phyloP scores from a whole-genome alignment of 2,888 invertebrate species.

The Drosophila monieri region DNA sequence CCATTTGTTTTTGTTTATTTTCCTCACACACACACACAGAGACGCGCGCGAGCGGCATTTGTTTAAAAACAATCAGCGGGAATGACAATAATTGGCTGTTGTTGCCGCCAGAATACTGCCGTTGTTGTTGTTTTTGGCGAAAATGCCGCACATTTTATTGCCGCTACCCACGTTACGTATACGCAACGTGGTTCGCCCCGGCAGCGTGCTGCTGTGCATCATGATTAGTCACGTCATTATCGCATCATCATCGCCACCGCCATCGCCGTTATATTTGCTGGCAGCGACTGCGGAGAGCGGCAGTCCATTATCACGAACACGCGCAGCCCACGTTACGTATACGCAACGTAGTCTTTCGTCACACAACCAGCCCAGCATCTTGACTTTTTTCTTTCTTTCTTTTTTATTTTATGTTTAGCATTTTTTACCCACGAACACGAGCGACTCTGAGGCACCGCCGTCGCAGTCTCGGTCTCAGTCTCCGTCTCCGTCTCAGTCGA shows the following conservation, averaged over 20 bases:
- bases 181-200: slow-evolving; percentile 29
- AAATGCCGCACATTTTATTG: neutral
- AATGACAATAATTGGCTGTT: slow-evolving; percentile 53
- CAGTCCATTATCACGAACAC: slow-evolving; percentile 51
- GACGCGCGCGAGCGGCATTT: slow-evolving; percentile 45
- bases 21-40: neutral
- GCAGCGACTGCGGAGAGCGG: neutral
- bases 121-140: slow-evolving; percentile 1
- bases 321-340: slow-evolving; percentile 61
- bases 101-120: slow-evolving; percentile 24
- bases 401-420: neutral
- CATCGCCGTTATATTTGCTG: slow-evolving; percentile 1
- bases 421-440: slow-evolving; percentile 38
- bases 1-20: neutral
- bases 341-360: slow-evolving; percentile 40
- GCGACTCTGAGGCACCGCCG: slow-evolving; percentile 31
- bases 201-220: slow-evolving; percentile 2
- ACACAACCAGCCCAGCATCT: slow-evolving; percentile 6
- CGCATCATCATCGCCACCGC: slow-evolving; percentile 12
- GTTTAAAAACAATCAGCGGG: slow-evolving; percentile 46
- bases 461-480: slow-evolving; percentile 22
- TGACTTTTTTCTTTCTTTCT: neutral
- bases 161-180: slow-evolving; percentile 39
- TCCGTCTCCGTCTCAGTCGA: slow-evolving; percentile 61
- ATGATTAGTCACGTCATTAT: slow-evolving; percentile 27